These are phyloP conservation scores for Budorcas taxicolor DNA, from an alignment of 2,113 vertebrate genomes.

Conservation along the genomic window DNA sequence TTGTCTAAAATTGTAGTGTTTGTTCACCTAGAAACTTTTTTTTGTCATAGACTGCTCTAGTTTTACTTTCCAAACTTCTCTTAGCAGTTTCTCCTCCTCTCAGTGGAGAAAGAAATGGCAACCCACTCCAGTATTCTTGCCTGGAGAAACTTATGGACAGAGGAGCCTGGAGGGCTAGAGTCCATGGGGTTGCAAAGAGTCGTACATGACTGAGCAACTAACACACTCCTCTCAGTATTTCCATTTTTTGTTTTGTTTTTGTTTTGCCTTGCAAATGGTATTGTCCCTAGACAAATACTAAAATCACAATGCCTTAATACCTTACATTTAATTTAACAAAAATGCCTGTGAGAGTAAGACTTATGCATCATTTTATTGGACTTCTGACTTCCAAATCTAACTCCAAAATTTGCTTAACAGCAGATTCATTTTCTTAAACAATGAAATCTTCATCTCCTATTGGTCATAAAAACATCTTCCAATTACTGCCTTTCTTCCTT, in stretches of 20 bases:
- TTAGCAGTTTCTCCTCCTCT: neutral
- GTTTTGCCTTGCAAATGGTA: neutral
- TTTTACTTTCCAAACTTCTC: neutral
- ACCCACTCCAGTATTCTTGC: neutral
- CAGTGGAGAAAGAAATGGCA: neutral
- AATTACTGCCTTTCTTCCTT: conserved; percentile 64
- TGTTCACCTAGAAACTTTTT: neutral
- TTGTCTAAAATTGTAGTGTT: neutral
- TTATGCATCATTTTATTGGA: conserved; percentile 8
- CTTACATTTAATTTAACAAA: neutral
- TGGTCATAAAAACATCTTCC: conserved; percentile 59
- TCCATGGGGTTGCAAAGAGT: neutral
- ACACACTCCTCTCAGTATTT: neutral
- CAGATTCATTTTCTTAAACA: conserved; percentile 43
- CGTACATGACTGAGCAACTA: neutral
- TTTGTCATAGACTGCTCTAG: neutral
- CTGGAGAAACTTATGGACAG: neutral
- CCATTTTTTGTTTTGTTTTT: neutral
- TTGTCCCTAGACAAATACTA: neutral
- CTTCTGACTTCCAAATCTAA: neutral
- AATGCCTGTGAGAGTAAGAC: neutral
- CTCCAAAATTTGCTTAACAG: neutral
- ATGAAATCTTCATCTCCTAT: conserved; percentile 45
- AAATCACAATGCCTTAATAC: neutral
- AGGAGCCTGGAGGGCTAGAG: neutral